Conservation (phyloP, 2,113 vertebrate genomes). For the Rutilus rutilus region DNA sequence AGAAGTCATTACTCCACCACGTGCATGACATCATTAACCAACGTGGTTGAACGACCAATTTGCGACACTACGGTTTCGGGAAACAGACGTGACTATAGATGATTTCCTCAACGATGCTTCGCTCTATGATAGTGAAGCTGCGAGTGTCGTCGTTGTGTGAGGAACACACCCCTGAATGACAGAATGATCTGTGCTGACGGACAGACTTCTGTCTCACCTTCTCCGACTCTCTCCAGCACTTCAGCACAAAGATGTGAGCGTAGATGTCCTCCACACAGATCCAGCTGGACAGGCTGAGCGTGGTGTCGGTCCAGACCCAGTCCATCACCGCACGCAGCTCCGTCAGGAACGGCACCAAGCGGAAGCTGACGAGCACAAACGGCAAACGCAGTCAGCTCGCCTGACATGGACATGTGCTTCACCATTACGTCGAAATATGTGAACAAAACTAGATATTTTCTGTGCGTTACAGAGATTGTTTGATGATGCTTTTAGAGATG, state of each 20-base stretch:
- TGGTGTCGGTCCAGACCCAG: conserved; percentile 93
- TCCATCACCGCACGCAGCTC: conserved; percentile 91
- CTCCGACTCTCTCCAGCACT: conserved; percentile 90
- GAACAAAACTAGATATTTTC: neutral
- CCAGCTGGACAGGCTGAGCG: conserved; percentile 90
- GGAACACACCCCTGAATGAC: no score
- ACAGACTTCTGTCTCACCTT: conserved; percentile 76
- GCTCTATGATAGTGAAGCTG: no score
- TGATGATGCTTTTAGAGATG: neutral
- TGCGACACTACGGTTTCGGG: no score
- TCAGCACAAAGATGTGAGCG: conserved; percentile 89
- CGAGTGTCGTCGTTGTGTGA: no score
- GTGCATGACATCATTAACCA: no score
- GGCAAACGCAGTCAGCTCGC: no score
- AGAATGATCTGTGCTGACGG: neutral
- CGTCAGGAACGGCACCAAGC: conserved; percentile 87
- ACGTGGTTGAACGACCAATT: no score
- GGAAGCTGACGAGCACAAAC: conserved; percentile 76
- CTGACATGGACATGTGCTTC: neutral
- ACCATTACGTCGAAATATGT: neutral
- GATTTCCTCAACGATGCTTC: no score
- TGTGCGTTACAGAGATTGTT: neutral
- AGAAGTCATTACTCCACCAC: no score
- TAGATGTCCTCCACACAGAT: conserved; percentile 93
- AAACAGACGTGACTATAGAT: no score